These are phyloP conservation scores for Gorsachius magnificus DNA, from an alignment of 2,797 vertebrate species.

Conservation along the genomic window DNA sequence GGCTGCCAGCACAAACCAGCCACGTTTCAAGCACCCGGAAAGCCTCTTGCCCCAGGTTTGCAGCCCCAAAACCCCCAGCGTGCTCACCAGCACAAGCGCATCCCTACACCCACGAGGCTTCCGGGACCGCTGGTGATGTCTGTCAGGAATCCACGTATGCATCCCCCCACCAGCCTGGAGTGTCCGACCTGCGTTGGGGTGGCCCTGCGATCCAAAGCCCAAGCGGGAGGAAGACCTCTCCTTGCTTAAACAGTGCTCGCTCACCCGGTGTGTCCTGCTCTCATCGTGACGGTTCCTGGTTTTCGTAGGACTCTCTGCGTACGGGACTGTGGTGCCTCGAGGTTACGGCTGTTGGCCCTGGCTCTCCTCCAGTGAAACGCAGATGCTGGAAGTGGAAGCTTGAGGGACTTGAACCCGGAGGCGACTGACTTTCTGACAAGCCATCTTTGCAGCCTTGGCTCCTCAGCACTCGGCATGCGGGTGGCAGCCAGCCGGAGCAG, in stretches of 20 bases:
- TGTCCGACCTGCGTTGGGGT: rapidly evolving
- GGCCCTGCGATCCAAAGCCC: background rate
- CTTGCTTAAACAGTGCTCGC: background rate
- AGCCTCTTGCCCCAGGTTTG: background rate
- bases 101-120: rapidly evolving
- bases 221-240: background rate
- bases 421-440: background rate
- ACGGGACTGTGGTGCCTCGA: background rate
- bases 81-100: rapidly evolving
- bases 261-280: background rate
- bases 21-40: background rate
- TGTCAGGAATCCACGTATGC: rapidly evolving
- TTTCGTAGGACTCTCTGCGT: background rate
- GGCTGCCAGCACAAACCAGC: background rate
- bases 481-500: rapidly evolving
- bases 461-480: too few species aligned
- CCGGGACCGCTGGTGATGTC: rapidly evolving
- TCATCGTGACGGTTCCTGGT: rapidly evolving
- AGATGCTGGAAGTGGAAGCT: background rate
- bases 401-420: rapidly evolving
- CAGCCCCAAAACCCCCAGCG: rapidly evolving
- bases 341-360: background rate
- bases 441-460: background rate
- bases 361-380: background rate
- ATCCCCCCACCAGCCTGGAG: background rate